Evolutionary conservation across 2,113 vertebrate species (phyloP).

Genomic region (Alligator mississippiensis): DNA sequence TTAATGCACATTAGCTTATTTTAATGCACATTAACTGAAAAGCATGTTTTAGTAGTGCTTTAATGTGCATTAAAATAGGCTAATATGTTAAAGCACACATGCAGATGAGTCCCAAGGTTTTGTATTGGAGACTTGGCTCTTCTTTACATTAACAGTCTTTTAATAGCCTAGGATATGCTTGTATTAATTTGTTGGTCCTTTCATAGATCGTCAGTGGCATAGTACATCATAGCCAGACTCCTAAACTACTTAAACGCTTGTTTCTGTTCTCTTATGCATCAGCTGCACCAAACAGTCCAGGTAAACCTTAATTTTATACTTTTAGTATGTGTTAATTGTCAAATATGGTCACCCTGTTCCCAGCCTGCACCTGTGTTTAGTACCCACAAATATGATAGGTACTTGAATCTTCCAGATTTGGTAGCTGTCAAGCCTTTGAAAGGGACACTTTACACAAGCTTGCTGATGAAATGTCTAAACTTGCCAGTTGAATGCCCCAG

Average conservation of each 20-base stretch:
- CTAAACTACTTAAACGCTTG: conserved; percentile 87
- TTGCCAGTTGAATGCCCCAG: background rate
- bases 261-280: conserved; percentile 89
- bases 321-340: background rate
- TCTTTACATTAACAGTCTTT: background rate
- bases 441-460: background rate
- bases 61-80: too few species aligned
- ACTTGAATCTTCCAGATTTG: background rate
- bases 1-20: too few species aligned
- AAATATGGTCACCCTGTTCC: background rate
- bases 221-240: conserved; percentile 86
- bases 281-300: conserved; percentile 70
- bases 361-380: fast-evolving
- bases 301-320: conserved; percentile 61
- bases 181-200: conserved; percentile 58
- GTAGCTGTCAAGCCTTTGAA: background rate
- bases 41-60: too few species aligned
- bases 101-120: too few species aligned
- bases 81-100: too few species aligned
- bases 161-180: background rate
- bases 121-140: fast-evolving
- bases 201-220: conserved; percentile 90
- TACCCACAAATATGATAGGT: background rate
- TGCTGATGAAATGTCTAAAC: background rate
- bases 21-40: too few species aligned